A percentile compares a stretch with the other conserved stretches of the same genome.
phyloP scores from a whole-genome alignment of 2,113 vertebrate genomes.

The Xyrauchen texanus region DNA sequence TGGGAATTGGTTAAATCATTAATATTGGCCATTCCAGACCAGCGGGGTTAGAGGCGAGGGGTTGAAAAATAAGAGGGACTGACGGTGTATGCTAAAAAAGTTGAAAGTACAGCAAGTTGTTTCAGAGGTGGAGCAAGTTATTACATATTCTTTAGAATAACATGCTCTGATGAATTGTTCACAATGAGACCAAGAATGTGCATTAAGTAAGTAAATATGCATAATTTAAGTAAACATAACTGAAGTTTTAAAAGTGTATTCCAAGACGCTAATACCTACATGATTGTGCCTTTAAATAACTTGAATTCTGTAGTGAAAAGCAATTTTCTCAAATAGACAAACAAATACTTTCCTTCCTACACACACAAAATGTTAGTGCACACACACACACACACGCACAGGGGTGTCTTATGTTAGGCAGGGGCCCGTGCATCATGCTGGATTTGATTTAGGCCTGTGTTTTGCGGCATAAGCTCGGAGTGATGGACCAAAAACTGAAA shows the following conservation, averaged over 20 bases:
- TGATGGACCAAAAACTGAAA: neutral
- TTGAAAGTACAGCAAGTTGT: too few species aligned
- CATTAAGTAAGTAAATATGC: too few species aligned
- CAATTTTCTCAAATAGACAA: neutral
- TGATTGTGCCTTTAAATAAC: slow-evolving; percentile 37
- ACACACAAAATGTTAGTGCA: neutral
- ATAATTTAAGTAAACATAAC: neutral
- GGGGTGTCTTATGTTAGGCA: slow-evolving; percentile 40
- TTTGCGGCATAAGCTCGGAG: neutral
- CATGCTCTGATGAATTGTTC: too few species aligned
- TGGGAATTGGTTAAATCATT: too few species aligned
- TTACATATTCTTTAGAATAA: too few species aligned
- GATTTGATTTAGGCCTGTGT: neutral
- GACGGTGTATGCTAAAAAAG: too few species aligned
- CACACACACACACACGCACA: slow-evolving; percentile 32
- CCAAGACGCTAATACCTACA: neutral
- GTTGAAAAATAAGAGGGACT: too few species aligned
- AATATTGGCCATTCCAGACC: too few species aligned
- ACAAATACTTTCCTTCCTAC: neutral
- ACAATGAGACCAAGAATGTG: too few species aligned
- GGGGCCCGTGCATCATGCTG: slow-evolving; percentile 20
- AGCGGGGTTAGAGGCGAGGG: too few species aligned
- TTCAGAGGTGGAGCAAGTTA: too few species aligned
- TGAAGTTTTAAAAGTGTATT: neutral
- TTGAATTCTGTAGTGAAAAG: neutral